Evolutionary conservation across 2,113 vertebrate species (phyloP).

Genomic region (Peromyscus maniculatus): DNA sequence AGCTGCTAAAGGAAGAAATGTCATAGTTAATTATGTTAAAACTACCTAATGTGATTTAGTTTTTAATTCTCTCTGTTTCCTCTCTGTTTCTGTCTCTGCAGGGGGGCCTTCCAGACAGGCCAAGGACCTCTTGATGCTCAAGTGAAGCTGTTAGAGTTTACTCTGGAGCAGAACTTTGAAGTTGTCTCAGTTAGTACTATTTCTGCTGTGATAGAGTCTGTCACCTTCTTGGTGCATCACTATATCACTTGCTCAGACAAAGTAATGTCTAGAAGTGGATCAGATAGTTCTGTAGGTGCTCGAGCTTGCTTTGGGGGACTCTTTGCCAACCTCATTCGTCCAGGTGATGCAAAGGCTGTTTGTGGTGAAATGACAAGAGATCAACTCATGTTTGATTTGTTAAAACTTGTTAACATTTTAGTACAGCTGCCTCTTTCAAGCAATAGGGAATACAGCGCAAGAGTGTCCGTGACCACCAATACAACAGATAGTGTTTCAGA

Average conservation of each 20-base stretch:
- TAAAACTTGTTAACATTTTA: constrained; percentile 97
- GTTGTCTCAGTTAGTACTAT: constrained; percentile 97
- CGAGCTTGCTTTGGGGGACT: constrained; percentile 98
- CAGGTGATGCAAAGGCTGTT: constrained; percentile 98
- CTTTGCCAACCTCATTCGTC: constrained; percentile 98
- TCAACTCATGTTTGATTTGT: constrained; percentile 98
- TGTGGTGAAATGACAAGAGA: constrained; percentile 98
- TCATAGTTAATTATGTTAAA: background rate
- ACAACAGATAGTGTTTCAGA: constrained; percentile 96
- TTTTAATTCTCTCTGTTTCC: constrained; percentile 9
- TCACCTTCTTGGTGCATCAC: constrained; percentile 98
- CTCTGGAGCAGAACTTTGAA: constrained; percentile 98
- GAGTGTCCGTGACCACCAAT: constrained; percentile 90
- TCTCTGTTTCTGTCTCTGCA: constrained; percentile 67
- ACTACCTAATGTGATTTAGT: background rate
- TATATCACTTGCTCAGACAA: constrained; percentile 99
- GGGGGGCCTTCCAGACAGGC: constrained; percentile 97
- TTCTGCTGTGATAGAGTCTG: constrained; percentile 97
- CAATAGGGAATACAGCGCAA: constrained; percentile 96
- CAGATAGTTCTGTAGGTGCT: constrained; percentile 97
- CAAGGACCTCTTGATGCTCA: constrained; percentile 98
- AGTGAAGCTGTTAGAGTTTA: constrained; percentile 98
- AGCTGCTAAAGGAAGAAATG: background rate
- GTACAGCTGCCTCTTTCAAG: constrained; percentile 97
- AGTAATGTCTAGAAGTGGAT: constrained; percentile 97